Percentiles rank a stretch among this genome's conserved stretches.
Conservation (phyloP, 2,888 invertebrate genomes). For the Chorisops tibialis region DNA sequence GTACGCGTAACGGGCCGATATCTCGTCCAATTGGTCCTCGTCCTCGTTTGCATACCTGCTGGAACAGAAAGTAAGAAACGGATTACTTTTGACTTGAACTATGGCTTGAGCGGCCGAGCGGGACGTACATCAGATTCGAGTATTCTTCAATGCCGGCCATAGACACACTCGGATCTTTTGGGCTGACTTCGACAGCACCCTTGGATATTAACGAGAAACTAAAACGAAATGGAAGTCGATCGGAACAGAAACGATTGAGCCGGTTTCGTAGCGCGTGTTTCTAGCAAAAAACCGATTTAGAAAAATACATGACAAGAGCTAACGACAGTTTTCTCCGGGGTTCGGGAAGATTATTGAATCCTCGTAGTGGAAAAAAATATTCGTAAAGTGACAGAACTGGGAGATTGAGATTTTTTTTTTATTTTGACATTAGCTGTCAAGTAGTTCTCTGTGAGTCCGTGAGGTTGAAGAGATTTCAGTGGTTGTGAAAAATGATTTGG, state of each 20-base stretch:
- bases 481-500: not conserved
- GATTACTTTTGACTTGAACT: not conserved
- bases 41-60: slow-evolving; percentile 40
- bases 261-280: too few relatives aligned
- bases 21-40: slow-evolving; percentile 29
- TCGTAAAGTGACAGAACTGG: not conserved
- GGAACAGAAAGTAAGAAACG: not conserved
- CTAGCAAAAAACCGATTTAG: not conserved
- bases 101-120: not conserved
- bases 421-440: too few relatives aligned
- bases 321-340: too few relatives aligned
- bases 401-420: too few relatives aligned
- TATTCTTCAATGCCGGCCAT: slow-evolving; percentile 51
- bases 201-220: too few relatives aligned
- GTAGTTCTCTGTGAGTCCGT: too few relatives aligned
- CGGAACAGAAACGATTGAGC: too few relatives aligned
- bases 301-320: slow-evolving; percentile 10
- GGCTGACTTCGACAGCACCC: too few relatives aligned
- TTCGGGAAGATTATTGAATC: slow-evolving; percentile 20
- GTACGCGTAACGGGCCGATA: slow-evolving; percentile 8
- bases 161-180: slow-evolving; percentile 12
- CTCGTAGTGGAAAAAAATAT: not conserved
- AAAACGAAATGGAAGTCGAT: too few relatives aligned
- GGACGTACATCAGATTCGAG: slow-evolving; percentile 44
- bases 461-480: not conserved